These are phyloP conservation scores for Pseudocheirus occidentalis DNA, from an alignment of 2,797 vertebrate genomes.

Conservation along the genomic window DNA sequence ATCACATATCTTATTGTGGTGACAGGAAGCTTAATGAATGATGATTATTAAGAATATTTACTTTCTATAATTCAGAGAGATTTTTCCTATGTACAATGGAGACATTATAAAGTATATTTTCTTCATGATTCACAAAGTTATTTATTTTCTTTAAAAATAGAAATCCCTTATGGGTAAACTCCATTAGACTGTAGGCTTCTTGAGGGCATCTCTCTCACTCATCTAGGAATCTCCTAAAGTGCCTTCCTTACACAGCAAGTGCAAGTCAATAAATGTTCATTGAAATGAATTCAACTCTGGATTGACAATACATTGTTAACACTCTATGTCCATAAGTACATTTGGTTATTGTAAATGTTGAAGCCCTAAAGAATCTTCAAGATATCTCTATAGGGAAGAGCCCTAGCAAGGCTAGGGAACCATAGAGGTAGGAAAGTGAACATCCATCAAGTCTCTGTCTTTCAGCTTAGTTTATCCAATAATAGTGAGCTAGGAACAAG, in stretches of 20 bases:
- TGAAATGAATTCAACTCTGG: not conserved
- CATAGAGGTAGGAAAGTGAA: not conserved
- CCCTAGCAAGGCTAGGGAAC: not conserved
- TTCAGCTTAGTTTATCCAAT: not conserved
- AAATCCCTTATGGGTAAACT: not conserved
- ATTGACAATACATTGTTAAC: not conserved
- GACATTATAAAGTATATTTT: not conserved
- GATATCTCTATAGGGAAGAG: not conserved
- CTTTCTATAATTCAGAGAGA: not conserved
- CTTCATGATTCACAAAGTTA: not conserved
- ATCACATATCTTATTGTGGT: not conserved
- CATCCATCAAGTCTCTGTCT: not conserved
- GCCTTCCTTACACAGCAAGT: not conserved
- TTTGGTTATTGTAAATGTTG: not conserved
- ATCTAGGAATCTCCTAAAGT: not conserved
- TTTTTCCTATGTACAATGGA: not conserved
- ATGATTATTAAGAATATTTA: not conserved
- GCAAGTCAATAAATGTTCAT: not conserved
- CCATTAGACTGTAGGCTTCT: not conserved
- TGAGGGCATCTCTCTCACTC: not conserved
- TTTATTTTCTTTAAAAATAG: not conserved
- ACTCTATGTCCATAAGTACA: not conserved
- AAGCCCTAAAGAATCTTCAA: not conserved
- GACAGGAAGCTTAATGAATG: not conserved
- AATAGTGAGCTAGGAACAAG: no score